Percentiles rank a stretch among this genome's conserved stretches.
These are phyloP conservation scores for Archaeoteleia sp. DNA, from an alignment of 2,888 invertebrate species.

Conservation along the genomic window DNA sequence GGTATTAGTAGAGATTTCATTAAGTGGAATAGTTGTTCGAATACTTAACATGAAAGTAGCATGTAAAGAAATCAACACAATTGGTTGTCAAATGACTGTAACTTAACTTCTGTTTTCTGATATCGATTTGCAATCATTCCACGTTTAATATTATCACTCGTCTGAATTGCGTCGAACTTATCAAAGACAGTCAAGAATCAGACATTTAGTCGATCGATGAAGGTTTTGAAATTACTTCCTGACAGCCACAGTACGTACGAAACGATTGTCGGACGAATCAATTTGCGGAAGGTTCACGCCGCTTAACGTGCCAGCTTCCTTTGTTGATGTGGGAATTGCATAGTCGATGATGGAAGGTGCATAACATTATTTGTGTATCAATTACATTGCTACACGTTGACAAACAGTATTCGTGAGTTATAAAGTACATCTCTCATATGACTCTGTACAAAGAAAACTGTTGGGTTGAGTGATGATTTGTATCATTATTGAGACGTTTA, in stretches of 20 bases:
- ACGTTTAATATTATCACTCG: slow-evolving; percentile 3
- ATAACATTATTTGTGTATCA: slow-evolving; percentile 7
- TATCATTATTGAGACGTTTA: too few species aligned
- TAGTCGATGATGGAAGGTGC: not conserved
- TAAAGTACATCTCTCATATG: too few species aligned
- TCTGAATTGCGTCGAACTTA: slow-evolving; percentile 4
- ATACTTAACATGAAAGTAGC: not conserved
- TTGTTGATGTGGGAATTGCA: slow-evolving; percentile 18
- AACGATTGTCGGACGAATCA: slow-evolving; percentile 25
- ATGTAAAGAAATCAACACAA: not conserved
- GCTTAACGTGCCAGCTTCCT: slow-evolving; percentile 6
- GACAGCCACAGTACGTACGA: slow-evolving; percentile 23
- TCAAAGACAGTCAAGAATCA: not conserved
- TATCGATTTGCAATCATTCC: slow-evolving; percentile 1
- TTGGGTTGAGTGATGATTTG: too few species aligned
- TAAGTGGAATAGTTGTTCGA: not conserved
- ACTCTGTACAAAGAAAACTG: too few species aligned
- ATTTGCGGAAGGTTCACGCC: slow-evolving; percentile 21
- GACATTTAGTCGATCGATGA: slow-evolving; percentile 18
- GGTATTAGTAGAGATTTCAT: too few species aligned
- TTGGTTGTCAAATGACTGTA: too few species aligned
- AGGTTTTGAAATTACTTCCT: slow-evolving; percentile 32
- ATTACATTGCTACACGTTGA: too few species aligned
- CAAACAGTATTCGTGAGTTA: too few species aligned
- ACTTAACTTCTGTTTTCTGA: slow-evolving; percentile 4